A percentile compares a stretch with the other conserved stretches of the same genome.
Evolutionary conservation across 35 echinoderm and acorn worm genomes (phyloP).

Genomic region (Nesometra sesokonis): DNA sequence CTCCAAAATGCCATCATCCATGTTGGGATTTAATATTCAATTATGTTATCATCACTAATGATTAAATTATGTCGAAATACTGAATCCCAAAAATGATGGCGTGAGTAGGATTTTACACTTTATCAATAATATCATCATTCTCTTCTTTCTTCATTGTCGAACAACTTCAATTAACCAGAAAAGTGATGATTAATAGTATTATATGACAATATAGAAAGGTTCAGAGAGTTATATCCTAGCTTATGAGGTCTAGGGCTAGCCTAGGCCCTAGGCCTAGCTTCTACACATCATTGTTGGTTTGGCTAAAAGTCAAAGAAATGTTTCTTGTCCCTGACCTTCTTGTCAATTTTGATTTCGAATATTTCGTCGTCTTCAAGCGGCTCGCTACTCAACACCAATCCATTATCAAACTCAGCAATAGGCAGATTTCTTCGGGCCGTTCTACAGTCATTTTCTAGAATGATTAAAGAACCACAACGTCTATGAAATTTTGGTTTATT

Average conservation of each 20-base stretch:
- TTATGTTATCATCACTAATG: too few species aligned
- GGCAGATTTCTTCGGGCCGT: constrained; percentile 14
- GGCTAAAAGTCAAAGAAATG: background rate
- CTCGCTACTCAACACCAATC: background rate
- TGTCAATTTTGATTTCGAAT: constrained; percentile 14
- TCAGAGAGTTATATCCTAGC: background rate
- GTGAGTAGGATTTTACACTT: too few species aligned
- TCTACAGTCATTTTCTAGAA: background rate
- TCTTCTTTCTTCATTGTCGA: too few species aligned
- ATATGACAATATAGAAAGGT: too few species aligned
- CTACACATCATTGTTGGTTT: too few species aligned
- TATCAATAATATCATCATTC: too few species aligned
- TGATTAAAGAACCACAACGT: background rate
- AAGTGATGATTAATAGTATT: too few species aligned
- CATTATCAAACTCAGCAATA: background rate
- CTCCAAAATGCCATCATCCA: too few species aligned
- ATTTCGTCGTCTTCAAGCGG: constrained; percentile 3
- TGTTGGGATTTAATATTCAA: too few species aligned
- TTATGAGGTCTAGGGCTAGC: background rate
- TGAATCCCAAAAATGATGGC: too few species aligned
- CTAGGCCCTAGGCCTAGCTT: background rate
- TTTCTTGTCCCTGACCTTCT: background rate
- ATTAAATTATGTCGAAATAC: too few species aligned
- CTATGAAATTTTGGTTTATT: background rate
- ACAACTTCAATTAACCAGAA: too few species aligned